Conservation (phyloP, 2,113 vertebrate species). For the Nycticorax nycticorax region DNA sequence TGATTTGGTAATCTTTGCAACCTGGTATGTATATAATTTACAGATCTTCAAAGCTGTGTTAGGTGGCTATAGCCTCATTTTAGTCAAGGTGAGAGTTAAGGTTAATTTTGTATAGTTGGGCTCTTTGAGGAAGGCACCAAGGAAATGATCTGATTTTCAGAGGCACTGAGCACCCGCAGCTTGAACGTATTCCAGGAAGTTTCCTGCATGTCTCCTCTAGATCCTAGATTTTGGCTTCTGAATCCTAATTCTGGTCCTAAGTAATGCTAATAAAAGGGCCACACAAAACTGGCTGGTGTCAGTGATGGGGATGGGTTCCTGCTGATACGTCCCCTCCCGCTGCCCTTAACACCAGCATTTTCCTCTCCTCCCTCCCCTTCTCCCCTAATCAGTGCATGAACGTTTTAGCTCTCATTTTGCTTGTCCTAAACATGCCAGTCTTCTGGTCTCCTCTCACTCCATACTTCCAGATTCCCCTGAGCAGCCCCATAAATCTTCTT, state of each 20-base stretch:
- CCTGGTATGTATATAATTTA: neutral
- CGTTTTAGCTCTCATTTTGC: neutral
- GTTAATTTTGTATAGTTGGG: neutral
- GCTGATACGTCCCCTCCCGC: neutral
- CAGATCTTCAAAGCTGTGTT: neutral
- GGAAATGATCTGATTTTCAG: neutral
- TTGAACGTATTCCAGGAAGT: neutral
- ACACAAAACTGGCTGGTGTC: neutral
- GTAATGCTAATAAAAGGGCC: neutral
- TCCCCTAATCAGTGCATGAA: neutral
- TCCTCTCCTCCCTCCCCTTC: neutral
- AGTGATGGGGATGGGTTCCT: neutral
- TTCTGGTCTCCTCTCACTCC: neutral
- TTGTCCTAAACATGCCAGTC: neutral
- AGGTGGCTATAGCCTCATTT: neutral
- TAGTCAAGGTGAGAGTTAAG: neutral
- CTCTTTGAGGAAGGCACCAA: neutral
- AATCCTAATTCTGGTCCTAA: neutral
- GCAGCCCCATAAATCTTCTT: neutral
- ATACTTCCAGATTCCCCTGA: neutral
- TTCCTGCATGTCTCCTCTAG: neutral
- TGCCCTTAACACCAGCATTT: neutral
- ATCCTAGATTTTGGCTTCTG: neutral
- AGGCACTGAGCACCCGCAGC: neutral
- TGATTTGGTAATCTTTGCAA: neutral